These are phyloP conservation scores for Crenichthys baileyi DNA, from an alignment of 2,797 vertebrate species.

Conservation along the genomic window DNA sequence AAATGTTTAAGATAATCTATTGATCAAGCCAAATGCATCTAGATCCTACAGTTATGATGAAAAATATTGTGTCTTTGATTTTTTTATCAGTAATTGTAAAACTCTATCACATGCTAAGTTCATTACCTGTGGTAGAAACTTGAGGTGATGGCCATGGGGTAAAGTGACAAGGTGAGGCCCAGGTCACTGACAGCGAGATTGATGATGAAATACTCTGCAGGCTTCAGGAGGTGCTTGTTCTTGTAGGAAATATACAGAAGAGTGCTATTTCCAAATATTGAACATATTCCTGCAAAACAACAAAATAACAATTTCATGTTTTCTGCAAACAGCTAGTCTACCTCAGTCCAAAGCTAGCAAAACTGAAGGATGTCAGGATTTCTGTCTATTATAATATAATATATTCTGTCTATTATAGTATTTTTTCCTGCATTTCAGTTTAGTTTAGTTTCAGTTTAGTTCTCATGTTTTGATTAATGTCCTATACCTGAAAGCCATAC, in stretches of 20 bases:
- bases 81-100: background rate
- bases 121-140: conserved; percentile 85
- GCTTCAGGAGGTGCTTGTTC: conserved; percentile 83
- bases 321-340: background rate
- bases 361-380: background rate
- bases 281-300: conserved; percentile 72
- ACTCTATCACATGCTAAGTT: background rate
- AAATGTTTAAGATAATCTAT: conserved; percentile 15
- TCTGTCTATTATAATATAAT: background rate
- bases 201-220: conserved; percentile 85
- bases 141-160: conserved; percentile 84
- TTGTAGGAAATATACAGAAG: conserved; percentile 83
- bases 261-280: conserved; percentile 81
- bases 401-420: background rate
- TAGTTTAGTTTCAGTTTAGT: too few species aligned
- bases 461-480: background rate
- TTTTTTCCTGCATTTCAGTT: background rate
- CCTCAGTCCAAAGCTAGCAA: background rate
- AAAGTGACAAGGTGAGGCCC: conserved; percentile 84
- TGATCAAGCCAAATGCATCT: conserved; percentile 1
- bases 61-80: background rate
- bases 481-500: background rate
- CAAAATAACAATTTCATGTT: background rate
- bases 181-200: conserved; percentile 86
- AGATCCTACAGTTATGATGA: background rate